phyloP scores from a whole-genome alignment of 2,113 vertebrate genomes.

The Stegastes partitus region DNA sequence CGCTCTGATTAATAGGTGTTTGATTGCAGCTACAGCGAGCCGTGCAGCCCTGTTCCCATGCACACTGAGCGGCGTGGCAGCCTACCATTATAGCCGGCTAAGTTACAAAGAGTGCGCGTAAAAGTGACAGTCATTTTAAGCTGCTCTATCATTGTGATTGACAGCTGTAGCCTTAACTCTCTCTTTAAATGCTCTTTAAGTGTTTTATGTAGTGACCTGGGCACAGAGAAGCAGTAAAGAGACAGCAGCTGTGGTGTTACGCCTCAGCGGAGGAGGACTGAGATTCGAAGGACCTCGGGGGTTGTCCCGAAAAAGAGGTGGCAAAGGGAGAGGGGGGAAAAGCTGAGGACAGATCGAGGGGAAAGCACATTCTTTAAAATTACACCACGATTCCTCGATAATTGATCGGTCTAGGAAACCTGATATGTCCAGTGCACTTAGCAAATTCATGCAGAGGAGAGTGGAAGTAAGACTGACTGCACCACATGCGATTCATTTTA shows the following conservation, averaged over 20 bases:
- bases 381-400: constrained; percentile 24
- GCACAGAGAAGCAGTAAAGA: constrained; percentile 68
- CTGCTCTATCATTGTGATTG: constrained; percentile 58
- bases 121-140: constrained; percentile 58
- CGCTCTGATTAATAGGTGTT: constrained; percentile 72
- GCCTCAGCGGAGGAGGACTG: constrained; percentile 63
- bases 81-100: constrained; percentile 29
- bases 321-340: constrained; percentile 20
- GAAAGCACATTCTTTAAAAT: constrained; percentile 51
- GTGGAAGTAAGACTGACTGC: constrained; percentile 18
- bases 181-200: constrained; percentile 61
- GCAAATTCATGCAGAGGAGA: constrained; percentile 18
- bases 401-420: constrained; percentile 45
- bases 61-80: neutral
- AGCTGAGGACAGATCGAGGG: constrained; percentile 22
- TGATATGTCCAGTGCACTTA: constrained; percentile 33
- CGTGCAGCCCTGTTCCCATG: constrained; percentile 5
- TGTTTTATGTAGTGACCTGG: constrained; percentile 74
- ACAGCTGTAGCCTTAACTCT: constrained; percentile 75
- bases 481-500: constrained; percentile 27
- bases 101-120: constrained; percentile 50
- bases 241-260: constrained; percentile 74
- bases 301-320: constrained; percentile 30
- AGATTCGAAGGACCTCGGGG: constrained; percentile 66
- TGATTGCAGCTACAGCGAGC: constrained; percentile 64